Percentiles rank a stretch among this genome's conserved stretches.
Evolutionary conservation across 2,113 vertebrate species (phyloP).

Genomic region (Ariopsis seemanni): DNA sequence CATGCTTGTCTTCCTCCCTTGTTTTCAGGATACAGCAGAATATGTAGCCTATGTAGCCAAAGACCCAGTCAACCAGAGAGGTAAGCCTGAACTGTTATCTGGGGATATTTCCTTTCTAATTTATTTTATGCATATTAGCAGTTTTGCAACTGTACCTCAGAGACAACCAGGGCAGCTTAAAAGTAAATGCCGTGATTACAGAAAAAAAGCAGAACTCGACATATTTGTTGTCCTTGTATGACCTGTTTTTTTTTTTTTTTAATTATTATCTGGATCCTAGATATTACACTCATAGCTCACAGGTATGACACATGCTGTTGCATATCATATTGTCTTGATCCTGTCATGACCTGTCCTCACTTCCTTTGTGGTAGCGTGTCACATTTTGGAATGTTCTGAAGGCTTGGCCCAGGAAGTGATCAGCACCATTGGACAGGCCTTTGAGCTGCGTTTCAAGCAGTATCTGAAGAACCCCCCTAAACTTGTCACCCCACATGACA

Average conservation of each 20-base stretch:
- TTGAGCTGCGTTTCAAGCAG: constrained; percentile 96
- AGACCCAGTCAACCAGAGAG: constrained; percentile 98
- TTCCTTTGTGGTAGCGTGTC: constrained; percentile 79
- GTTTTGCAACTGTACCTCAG: not conserved
- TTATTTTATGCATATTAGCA: not conserved
- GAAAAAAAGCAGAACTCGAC: not conserved
- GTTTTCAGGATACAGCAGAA: constrained; percentile 74
- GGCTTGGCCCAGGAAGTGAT: constrained; percentile 97
- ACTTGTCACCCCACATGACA: constrained; percentile 94
- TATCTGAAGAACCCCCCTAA: constrained; percentile 98
- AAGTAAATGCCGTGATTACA: not conserved
- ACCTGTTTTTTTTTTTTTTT: not conserved
- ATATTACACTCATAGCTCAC: not conserved
- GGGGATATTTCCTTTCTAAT: not conserved
- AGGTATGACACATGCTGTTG: not conserved
- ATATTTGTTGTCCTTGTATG: not conserved
- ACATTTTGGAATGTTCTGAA: constrained; percentile 94
- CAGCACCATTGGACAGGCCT: constrained; percentile 98
- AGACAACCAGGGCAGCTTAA: not conserved
- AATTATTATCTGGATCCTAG: not conserved
- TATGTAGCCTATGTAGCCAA: constrained; percentile 92
- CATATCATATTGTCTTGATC: not conserved
- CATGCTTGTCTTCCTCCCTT: constrained; percentile 3
- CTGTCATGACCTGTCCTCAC: not conserved
- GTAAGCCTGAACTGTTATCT: constrained; percentile 67